Percentiles rank a stretch among this genome's conserved stretches.
Evolutionary conservation across 2,113 vertebrate species (phyloP).

Genomic region (Prionailurus viverrinus): DNA sequence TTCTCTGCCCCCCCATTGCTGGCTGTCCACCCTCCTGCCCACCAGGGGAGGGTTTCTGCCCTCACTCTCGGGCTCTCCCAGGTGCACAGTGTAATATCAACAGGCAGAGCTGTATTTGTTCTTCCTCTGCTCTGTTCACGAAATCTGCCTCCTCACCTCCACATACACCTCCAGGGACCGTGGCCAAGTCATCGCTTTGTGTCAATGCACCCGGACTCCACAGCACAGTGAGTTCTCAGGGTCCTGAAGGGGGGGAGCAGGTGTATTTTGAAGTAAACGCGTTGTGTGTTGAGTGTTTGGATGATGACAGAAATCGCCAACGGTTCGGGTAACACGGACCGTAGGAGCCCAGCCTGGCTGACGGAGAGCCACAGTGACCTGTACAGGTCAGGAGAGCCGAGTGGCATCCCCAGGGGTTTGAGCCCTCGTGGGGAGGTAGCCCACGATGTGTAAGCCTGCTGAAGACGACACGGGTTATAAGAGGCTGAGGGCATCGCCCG

Average conservation of each 20-base stretch:
- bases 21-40: fast-evolving
- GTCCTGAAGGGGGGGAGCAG: background rate
- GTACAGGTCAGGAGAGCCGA: fast-evolving
- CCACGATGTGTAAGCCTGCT: fast-evolving
- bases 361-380: fast-evolving
- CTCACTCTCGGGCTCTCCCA: no score
- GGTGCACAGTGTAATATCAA: fast-evolving
- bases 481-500: fast-evolving
- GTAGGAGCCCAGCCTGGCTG: background rate
- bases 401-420: fast-evolving
- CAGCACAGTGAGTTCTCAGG: background rate
- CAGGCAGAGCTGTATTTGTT: fast-evolving
- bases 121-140: background rate
- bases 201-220: fast-evolving
- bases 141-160: no score
- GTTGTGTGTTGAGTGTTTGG: background rate
- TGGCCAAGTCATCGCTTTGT: background rate
- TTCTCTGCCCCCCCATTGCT: fast-evolving
- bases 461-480: fast-evolving
- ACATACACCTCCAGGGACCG: fast-evolving
- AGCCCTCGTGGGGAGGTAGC: fast-evolving
- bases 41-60: no score
- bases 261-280: background rate
- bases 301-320: background rate
- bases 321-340: background rate